Base-by-base conservation (phyloP, 2,888 invertebrate genomes). In the Ceraclea dissimilis region DNA sequence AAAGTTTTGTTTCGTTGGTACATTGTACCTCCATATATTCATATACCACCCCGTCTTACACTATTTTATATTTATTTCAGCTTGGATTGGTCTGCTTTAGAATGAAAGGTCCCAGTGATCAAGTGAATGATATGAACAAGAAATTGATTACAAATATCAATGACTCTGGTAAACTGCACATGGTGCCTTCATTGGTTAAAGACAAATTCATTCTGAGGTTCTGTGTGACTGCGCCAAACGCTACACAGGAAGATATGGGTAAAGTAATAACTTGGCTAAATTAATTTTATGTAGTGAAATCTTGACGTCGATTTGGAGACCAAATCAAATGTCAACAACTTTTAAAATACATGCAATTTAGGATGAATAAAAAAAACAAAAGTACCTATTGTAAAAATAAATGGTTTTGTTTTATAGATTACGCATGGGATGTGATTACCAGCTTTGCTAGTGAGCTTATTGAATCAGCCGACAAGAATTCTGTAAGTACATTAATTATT, bases 131-230 rank as follows among this genome's bases (percentile, higher is more conserved):
- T 65, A 68, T 93, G 51, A 97, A 97, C 70, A 93, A 96, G 72
- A 93, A 92, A 70, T 77, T 98, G 39, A 73, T 98, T 65, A 92
- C 93, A 58, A 83, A 84, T 63, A 93, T 98, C 65, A 98, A 98
- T 69, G 95, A 91, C 58, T 94, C 95, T 2, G 97, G 95, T 13
- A 90, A 90, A 70, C 76, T 98, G 60, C 97, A 98, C 71, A 97
- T 98, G 96, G 96, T 96, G 11, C 96, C 96, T 0, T 92, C 96
- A 0, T 85, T 83, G 47, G 87, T 95, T 18, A 88, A 91, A 67
- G 93, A 94, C 50, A 85, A 86, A 66, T 96, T 89, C 69, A 90
- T 94, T 51, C 94, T 96, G 65, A 79, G 96, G 56, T 98, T 98
- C 75, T 96, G 95, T 68, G 90, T 95, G 0, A 92, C 93, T 46